phyloP scores from a whole-genome alignment of 1,140 invertebrate species.

The Idris sp. region DNA sequence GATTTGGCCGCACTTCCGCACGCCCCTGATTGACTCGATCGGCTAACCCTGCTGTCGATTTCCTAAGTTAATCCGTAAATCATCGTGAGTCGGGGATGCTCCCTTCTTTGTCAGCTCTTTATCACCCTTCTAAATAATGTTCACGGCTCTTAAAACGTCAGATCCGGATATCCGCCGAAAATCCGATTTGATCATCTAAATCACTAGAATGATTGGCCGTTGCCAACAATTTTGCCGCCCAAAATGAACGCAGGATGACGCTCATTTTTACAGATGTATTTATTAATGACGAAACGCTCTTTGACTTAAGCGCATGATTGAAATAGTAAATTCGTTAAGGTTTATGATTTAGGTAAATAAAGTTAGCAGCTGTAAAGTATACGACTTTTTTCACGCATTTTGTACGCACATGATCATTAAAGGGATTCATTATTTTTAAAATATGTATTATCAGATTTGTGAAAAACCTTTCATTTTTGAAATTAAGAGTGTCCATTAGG shows the following conservation, averaged over 20 bases:
- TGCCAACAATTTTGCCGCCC: background rate
- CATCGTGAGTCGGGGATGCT: slow-evolving; percentile 26
- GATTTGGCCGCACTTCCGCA: slow-evolving; percentile 51
- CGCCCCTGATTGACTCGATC: slow-evolving; percentile 51
- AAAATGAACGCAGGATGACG: background rate
- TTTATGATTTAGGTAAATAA: too few relatives aligned
- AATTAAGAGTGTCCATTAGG: too few relatives aligned
- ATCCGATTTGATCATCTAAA: slow-evolving; percentile 38
- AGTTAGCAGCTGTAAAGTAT: too few relatives aligned
- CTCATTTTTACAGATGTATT: slow-evolving; percentile 3
- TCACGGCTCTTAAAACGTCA: slow-evolving; percentile 15
- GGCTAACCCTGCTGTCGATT: slow-evolving; percentile 28
- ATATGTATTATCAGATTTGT: too few relatives aligned
- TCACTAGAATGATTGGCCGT: slow-evolving; percentile 16
- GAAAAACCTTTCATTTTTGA: too few relatives aligned
- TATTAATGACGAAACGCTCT: too few relatives aligned
- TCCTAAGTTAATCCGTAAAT: slow-evolving; percentile 47
- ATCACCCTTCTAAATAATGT: slow-evolving; percentile 42
- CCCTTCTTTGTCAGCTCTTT: slow-evolving; percentile 28
- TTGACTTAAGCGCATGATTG: too few relatives aligned
- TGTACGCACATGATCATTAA: too few relatives aligned
- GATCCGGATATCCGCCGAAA: slow-evolving; percentile 37
- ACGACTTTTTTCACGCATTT: too few relatives aligned
- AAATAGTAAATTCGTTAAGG: too few relatives aligned
- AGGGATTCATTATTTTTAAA: too few relatives aligned